These are phyloP conservation scores for Muraenolepis orangiensis DNA, from an alignment of 2,797 vertebrate genomes.

Conservation along the genomic window DNA sequence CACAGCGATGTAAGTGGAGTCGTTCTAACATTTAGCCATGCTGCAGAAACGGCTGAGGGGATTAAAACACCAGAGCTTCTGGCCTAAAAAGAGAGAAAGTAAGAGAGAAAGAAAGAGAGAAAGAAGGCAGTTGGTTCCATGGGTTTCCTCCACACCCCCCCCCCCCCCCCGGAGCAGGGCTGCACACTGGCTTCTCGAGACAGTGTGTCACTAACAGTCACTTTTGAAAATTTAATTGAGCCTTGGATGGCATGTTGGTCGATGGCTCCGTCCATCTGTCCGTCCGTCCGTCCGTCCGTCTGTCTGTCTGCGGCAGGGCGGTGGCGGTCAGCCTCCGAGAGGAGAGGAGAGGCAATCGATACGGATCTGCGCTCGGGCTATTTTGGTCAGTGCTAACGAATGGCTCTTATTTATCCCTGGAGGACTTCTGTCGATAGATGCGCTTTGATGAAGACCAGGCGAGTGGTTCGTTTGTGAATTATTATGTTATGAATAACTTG, in stretches of 20 bases:
- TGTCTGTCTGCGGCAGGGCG: slow-evolving; percentile 43
- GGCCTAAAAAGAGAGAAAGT: neutral
- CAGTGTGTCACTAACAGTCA: no score
- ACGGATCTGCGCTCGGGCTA: slow-evolving; percentile 71
- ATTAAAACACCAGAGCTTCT: neutral
- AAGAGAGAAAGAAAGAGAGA: neutral
- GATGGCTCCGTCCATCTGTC: slow-evolving; percentile 50
- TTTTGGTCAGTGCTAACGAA: slow-evolving; percentile 65
- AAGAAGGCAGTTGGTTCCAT: neutral
- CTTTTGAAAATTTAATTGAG: slow-evolving; percentile 54
- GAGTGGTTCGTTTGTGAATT: no score
- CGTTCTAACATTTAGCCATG: neutral
- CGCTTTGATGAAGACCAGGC: neutral
- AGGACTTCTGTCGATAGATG: neutral
- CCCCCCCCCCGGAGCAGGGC: slow-evolving; percentile 49
- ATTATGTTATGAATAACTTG: no score
- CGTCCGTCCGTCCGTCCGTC: slow-evolving; percentile 54
- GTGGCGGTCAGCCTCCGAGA: slow-evolving; percentile 51
- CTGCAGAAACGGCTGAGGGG: neutral
- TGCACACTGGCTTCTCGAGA: slow-evolving; percentile 22
- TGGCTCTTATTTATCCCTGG: slow-evolving; percentile 56
- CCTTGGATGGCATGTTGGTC: slow-evolving; percentile 30
- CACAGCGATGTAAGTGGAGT: neutral
- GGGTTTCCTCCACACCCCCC: slow-evolving; percentile 23
- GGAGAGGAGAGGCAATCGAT: slow-evolving; percentile 66